These are phyloP conservation scores for Tragelaphus imberbis DNA, from an alignment of 2,113 vertebrate species.

Conservation along the genomic window DNA sequence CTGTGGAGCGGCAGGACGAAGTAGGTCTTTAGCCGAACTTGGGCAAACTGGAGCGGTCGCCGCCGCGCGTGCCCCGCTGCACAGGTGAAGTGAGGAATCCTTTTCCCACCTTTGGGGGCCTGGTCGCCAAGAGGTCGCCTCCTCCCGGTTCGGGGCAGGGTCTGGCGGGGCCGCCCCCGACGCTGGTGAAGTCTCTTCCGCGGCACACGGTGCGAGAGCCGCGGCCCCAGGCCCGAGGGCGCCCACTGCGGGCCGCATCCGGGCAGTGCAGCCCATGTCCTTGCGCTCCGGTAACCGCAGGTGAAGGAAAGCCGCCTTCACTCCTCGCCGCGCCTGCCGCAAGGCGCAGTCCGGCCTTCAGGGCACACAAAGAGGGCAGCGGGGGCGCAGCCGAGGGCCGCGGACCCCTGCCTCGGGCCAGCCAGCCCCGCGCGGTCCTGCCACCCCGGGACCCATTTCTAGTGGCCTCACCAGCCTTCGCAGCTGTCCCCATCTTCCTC, in stretches of 20 bases:
- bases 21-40: neutral
- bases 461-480: no score
- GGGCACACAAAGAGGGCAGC: neutral
- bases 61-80: neutral
- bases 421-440: neutral
- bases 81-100: neutral
- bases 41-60: neutral
- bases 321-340: accelerated
- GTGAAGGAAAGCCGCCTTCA: neutral
- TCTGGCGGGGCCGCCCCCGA: no score
- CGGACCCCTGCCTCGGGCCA: neutral
- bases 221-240: neutral
- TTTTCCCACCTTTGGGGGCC: neutral
- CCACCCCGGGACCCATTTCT: neutral
- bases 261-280: neutral
- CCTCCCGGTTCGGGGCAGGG: no score
- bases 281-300: accelerated
- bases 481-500: neutral
- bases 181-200: neutral
- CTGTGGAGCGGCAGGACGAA: neutral
- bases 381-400: neutral
- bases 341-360: neutral
- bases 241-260: conserved; percentile 28
- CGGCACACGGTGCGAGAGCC: neutral
- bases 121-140: neutral